Conservation (phyloP, 2,113 vertebrate genomes). For the Nansenia antarctica region DNA sequence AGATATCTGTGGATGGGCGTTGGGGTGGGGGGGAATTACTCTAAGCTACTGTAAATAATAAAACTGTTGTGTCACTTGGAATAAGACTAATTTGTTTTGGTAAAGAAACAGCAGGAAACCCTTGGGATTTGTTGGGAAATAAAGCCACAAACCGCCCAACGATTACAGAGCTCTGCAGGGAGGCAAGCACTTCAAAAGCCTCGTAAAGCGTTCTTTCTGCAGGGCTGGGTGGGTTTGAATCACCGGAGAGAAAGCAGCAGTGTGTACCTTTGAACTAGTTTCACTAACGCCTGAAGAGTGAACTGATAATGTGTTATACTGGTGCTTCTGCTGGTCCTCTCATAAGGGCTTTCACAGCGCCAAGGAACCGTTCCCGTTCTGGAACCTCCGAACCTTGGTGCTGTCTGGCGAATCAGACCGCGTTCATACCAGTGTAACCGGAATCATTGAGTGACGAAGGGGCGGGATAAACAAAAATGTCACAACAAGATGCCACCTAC, state of each 20-base stretch:
- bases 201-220: neutral
- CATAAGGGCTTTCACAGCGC: no score
- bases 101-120: conserved; percentile 1
- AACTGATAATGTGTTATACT: no score
- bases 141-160: conserved; percentile 12
- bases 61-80: conserved; percentile 3
- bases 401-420: no score
- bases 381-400: no score
- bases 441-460: no score
- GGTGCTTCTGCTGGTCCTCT: no score
- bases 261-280: neutral
- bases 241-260: neutral
- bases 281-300: no score
- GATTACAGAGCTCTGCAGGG: conserved; percentile 25
- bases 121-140: conserved; percentile 10
- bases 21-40: neutral
- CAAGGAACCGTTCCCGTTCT: no score
- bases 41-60: neutral
- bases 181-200: conserved; percentile 21
- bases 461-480: no score
- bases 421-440: no score
- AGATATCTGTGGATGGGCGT: neutral
- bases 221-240: neutral
- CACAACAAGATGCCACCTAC: no score
- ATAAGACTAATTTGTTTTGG: conserved; percentile 16